phyloP scores from a whole-genome alignment of 2,113 vertebrate genomes.

The Eclectus roratus region DNA sequence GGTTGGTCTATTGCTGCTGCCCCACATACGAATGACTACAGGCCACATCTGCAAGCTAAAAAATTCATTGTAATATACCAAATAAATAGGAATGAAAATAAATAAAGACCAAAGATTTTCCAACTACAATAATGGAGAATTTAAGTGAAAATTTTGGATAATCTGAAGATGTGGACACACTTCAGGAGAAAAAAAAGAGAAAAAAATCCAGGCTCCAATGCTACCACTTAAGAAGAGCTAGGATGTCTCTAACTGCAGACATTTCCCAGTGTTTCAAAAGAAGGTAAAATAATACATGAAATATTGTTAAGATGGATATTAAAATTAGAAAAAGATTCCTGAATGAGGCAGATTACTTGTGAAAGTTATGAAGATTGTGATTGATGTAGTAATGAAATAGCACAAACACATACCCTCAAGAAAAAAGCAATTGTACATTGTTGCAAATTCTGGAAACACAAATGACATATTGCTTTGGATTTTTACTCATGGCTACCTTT shows the following conservation, averaged over 20 bases:
- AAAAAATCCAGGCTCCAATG: neutral
- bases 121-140: neutral
- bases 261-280: neutral
- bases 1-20: neutral
- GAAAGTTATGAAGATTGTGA: neutral
- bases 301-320: neutral
- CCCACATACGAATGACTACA: neutral
- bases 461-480: neutral
- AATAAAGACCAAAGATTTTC: neutral
- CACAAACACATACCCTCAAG: neutral
- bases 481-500: neutral
- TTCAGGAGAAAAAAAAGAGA: neutral
- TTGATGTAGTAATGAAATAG: neutral
- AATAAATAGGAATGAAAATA: neutral
- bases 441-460: neutral
- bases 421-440: fast-evolving
- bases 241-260: neutral
- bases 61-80: neutral
- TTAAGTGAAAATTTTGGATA: neutral
- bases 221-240: neutral
- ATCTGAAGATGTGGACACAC: neutral
- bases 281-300: neutral
- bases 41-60: neutral
- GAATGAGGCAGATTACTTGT: neutral
- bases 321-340: neutral